Conservation (phyloP, 1,140 invertebrate genomes). For the Eupeodes corollae region DNA sequence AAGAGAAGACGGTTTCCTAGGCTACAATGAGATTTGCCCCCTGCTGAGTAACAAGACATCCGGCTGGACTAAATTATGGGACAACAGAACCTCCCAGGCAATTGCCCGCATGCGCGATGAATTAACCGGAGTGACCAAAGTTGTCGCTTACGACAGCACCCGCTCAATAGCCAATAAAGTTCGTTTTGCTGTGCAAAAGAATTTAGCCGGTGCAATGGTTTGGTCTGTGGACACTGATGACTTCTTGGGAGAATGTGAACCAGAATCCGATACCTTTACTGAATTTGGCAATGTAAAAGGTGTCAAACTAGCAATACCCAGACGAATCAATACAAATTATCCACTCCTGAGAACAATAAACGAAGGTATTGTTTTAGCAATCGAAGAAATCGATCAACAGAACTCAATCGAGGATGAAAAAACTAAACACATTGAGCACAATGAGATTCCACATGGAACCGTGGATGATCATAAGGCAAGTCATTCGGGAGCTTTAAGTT, state of each 20-base stretch:
- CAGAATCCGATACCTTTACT: slow-evolving; percentile 38
- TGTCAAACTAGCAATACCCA: slow-evolving; percentile 24
- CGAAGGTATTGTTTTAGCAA: slow-evolving; percentile 42
- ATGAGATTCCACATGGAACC: slow-evolving; percentile 12
- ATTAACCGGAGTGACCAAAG: slow-evolving; percentile 24
- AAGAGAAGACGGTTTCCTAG: slow-evolving; percentile 69
- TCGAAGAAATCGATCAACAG: slow-evolving; percentile 44
- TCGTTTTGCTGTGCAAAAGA: slow-evolving; percentile 48
- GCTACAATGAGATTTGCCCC: slow-evolving; percentile 63
- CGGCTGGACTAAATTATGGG: slow-evolving; percentile 46
- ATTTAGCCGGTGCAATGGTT: slow-evolving; percentile 67
- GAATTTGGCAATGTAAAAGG: slow-evolving; percentile 30
- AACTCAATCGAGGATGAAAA: slow-evolving; percentile 33
- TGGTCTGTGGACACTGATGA: slow-evolving; percentile 75
- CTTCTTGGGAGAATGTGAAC: slow-evolving; percentile 52
- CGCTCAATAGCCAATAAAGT: slow-evolving; percentile 50
- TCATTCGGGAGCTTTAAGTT: neutral
- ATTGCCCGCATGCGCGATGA: slow-evolving; percentile 42
- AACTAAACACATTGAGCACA: slow-evolving; percentile 23
- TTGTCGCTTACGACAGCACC: slow-evolving; percentile 51
- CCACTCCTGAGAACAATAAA: slow-evolving; percentile 52
- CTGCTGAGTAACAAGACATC: slow-evolving; percentile 39
- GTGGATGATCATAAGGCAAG: slow-evolving; percentile 7
- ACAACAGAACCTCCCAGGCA: slow-evolving; percentile 44
- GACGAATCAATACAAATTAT: slow-evolving; percentile 40